A percentile compares a stretch with the other conserved stretches of the same genome.
phyloP scores from a whole-genome alignment of 2,888 invertebrate genomes.

The Lycophotia porphyrea region DNA sequence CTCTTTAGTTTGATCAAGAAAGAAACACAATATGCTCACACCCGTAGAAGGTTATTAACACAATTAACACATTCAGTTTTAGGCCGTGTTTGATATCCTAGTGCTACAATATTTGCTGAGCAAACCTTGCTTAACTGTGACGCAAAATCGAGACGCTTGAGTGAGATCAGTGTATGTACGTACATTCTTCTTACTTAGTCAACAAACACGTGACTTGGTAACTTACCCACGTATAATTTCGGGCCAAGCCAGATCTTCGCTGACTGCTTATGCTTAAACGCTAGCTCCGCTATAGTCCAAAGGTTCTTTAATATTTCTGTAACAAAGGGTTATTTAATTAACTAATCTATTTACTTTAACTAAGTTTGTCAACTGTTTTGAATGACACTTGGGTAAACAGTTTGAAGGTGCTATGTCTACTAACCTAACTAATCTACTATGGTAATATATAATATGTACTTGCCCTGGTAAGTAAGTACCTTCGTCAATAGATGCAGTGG shows the following conservation, averaged over 20 bases:
- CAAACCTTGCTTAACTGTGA: conserved; percentile 39
- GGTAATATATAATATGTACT: conserved; percentile 26
- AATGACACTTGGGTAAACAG: conserved; percentile 31
- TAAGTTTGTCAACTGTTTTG: conserved; percentile 20
- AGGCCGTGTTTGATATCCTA: conserved; percentile 10
- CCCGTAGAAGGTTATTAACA: conserved; percentile 21
- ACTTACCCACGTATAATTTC: conserved; percentile 82
- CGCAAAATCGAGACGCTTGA: conserved; percentile 30
- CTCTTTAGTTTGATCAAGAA: conserved; percentile 1
- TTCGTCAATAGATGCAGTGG: conserved; percentile 44
- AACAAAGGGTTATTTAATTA: conserved; percentile 58
- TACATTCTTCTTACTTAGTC: conserved; percentile 23
- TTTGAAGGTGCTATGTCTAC: conserved; percentile 29
- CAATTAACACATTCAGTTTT: conserved; percentile 6
- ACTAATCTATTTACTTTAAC: conserved; percentile 23
- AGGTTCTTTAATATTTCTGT: conserved; percentile 82
- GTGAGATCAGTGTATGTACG: conserved; percentile 11
- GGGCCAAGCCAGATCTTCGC: conserved; percentile 84
- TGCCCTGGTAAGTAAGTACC: conserved; percentile 44
- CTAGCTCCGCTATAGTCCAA: conserved; percentile 75
- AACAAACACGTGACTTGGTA: conserved; percentile 1
- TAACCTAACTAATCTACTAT: too few relatives aligned
- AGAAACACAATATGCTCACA: not conserved
- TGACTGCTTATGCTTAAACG: conserved; percentile 74
- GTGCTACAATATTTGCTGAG: conserved; percentile 26